Evolutionary conservation across 2,888 invertebrate genomes (phyloP).

Genomic region (Luperina nickerlii): DNA sequence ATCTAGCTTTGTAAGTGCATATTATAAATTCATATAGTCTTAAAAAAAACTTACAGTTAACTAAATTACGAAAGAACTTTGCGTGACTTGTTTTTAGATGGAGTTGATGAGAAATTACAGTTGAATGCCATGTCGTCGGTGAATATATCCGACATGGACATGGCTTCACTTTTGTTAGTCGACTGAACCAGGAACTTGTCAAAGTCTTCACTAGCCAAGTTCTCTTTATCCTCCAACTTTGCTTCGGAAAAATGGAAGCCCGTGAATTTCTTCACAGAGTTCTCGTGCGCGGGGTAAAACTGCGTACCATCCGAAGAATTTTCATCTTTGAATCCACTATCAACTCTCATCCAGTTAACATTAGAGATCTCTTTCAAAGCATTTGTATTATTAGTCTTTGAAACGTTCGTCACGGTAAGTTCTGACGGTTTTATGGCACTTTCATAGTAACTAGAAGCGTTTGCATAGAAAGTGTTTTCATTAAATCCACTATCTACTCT

Average conservation of each 20-base stretch:
- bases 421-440: constrained; percentile 89
- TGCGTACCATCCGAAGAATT: constrained; percentile 83
- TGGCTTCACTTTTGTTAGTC: constrained; percentile 79
- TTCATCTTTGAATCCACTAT: constrained; percentile 88
- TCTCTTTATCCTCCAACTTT: constrained; percentile 82
- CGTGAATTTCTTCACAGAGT: constrained; percentile 71
- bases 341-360: constrained; percentile 86
- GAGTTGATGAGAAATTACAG: constrained; percentile 88
- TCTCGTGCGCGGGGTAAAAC: constrained; percentile 77
- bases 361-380: constrained; percentile 87
- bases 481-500: constrained; percentile 86
- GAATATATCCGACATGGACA: constrained; percentile 87
- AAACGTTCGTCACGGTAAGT: constrained; percentile 81
- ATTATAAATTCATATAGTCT: constrained; percentile 79
- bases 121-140: constrained; percentile 86
- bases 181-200: constrained; percentile 77
- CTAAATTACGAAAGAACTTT: constrained; percentile 74
- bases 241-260: constrained; percentile 78
- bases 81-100: constrained; percentile 86
- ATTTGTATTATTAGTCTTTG: constrained; percentile 74
- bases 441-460: constrained; percentile 87
- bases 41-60: constrained; percentile 53
- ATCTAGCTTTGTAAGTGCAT: constrained; percentile 78
- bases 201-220: constrained; percentile 76
- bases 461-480: constrained; percentile 85